Evolutionary conservation across 2,113 vertebrate genomes (phyloP).

Genomic region (Brachyhypopomus gauderio): DNA sequence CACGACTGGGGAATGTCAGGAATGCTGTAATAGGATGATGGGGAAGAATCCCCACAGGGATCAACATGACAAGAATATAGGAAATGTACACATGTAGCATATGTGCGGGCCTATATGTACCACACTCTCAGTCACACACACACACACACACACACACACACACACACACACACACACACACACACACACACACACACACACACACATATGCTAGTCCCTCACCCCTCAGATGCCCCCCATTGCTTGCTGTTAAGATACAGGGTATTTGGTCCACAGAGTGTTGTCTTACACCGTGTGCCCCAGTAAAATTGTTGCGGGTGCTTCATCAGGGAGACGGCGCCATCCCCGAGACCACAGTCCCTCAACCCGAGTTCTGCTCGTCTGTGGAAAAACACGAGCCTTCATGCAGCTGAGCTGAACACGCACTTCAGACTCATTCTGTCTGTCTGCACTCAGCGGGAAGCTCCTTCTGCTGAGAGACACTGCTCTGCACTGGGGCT

Average conservation of each 20-base stretch:
- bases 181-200: neutral
- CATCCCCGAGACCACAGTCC: slow-evolving; percentile 18
- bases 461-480: too few relatives aligned
- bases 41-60: slow-evolving; percentile 12
- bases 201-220: slow-evolving; percentile 2
- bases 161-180: neutral
- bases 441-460: too few relatives aligned
- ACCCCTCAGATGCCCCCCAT: neutral
- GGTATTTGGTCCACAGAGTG: slow-evolving; percentile 47
- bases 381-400: neutral
- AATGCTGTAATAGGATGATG: slow-evolving; percentile 43
- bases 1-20: slow-evolving; percentile 35
- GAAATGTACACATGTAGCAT: slow-evolving; percentile 24
- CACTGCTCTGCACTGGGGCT: too few relatives aligned
- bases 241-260: neutral
- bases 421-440: neutral
- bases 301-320: slow-evolving; percentile 27
- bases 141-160: slow-evolving; percentile 1
- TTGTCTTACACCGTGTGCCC: slow-evolving; percentile 45
- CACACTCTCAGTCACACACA: neutral
- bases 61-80: slow-evolving; percentile 37
- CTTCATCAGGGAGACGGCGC: slow-evolving; percentile 5
- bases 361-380: neutral
- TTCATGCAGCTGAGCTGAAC: neutral
- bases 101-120: slow-evolving; percentile 1